These are phyloP conservation scores for Mormyrus lacerda DNA, from an alignment of 2,113 vertebrate species.

Conservation along the genomic window DNA sequence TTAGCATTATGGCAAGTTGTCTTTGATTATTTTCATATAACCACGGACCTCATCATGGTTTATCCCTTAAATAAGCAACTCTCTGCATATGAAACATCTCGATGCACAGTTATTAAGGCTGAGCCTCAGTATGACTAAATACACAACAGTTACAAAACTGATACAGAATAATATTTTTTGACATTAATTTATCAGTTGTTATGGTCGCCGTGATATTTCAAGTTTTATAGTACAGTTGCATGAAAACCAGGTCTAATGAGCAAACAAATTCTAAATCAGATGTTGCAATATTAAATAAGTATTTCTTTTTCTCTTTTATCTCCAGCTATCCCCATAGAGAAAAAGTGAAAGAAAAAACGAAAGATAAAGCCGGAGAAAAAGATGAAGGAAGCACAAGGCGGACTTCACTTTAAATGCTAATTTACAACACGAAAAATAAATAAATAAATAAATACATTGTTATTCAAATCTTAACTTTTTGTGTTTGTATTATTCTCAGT, in stretches of 20 bases:
- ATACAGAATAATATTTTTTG: not conserved
- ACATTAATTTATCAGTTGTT: not conserved
- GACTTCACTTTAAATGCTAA: not conserved
- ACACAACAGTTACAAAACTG: not conserved
- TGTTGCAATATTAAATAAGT: not conserved
- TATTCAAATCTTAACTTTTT: not conserved
- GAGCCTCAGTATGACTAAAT: not conserved
- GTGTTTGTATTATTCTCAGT: not conserved
- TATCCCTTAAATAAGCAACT: not conserved
- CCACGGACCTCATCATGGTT: not conserved
- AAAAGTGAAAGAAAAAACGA: not conserved
- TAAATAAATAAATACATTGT: not conserved
- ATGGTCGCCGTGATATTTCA: not conserved
- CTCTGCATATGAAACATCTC: not conserved
- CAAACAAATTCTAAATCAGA: not conserved
- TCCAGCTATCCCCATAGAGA: slow-evolving; percentile 1
- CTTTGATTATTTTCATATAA: not conserved
- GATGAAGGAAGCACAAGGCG: not conserved
- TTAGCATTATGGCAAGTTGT: not conserved
- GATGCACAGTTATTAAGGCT: not conserved
- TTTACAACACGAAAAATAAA: not conserved
- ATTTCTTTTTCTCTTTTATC: not conserved
- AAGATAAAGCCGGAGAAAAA: not conserved
- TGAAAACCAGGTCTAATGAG: not conserved
- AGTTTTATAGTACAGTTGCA: not conserved